Evolutionary conservation across 2,113 vertebrate genomes (phyloP).

Genomic region (Ornithorhynchus anatinus): DNA sequence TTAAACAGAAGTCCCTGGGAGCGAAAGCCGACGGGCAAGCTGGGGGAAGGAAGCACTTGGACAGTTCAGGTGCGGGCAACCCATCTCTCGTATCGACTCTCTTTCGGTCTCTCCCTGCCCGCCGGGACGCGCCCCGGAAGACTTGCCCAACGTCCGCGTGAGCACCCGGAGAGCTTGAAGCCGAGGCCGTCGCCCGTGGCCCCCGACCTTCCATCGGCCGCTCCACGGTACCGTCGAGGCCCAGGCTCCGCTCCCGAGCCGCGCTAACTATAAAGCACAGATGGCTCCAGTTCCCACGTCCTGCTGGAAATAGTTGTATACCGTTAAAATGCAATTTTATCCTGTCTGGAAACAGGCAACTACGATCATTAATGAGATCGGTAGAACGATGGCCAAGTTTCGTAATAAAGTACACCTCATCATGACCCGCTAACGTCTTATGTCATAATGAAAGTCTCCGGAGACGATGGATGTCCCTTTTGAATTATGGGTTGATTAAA

Average conservation of each 20-base stretch:
- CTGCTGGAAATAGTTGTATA: slow-evolving; percentile 30
- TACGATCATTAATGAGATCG: slow-evolving; percentile 68
- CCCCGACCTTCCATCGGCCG: slow-evolving; percentile 58
- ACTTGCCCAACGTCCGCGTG: too few species aligned
- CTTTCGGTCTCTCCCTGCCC: too few species aligned
- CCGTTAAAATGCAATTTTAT: slow-evolving; percentile 61
- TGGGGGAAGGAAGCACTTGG: too few species aligned
- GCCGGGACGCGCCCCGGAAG: too few species aligned
- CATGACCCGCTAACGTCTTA: slow-evolving; percentile 34
- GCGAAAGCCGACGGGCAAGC: too few species aligned
- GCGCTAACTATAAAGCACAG: slow-evolving; percentile 8
- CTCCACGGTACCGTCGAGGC: slow-evolving; percentile 50
- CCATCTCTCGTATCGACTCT: too few species aligned
- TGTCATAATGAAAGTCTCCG: slow-evolving; percentile 25
- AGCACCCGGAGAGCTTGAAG: neutral
- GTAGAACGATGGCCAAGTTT: slow-evolving; percentile 60
- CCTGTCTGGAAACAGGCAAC: slow-evolving; percentile 53
- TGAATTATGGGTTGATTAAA: slow-evolving; percentile 64
- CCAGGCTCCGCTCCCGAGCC: slow-evolving; percentile 35
- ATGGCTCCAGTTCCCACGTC: slow-evolving; percentile 35
- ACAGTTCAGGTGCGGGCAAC: too few species aligned
- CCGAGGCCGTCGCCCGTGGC: slow-evolving; percentile 15
- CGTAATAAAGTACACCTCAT: slow-evolving; percentile 44
- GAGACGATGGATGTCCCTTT: slow-evolving; percentile 44
- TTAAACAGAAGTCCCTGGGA: too few species aligned